These are phyloP conservation scores for Lasioglossum marginatum DNA, from an alignment of 2,888 invertebrate genomes.

Conservation along the genomic window DNA sequence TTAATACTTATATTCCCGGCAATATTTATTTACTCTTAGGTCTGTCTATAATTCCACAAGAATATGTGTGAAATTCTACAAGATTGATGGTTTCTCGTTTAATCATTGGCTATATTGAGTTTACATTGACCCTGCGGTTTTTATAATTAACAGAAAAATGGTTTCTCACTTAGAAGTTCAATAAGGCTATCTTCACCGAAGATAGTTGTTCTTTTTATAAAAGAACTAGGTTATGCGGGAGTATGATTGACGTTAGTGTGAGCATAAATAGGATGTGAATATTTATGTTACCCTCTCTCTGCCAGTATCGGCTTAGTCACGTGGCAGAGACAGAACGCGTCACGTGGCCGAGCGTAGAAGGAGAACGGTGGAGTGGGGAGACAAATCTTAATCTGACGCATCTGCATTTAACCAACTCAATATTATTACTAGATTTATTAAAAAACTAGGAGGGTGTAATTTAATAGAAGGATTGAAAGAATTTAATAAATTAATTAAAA, in stretches of 20 bases:
- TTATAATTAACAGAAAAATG: neutral
- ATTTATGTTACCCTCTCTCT: neutral
- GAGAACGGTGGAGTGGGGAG: too few species aligned
- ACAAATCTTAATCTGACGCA: too few species aligned
- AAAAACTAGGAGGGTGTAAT: too few species aligned
- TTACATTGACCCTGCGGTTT: neutral
- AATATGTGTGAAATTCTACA: neutral
- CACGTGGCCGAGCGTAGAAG: too few species aligned
- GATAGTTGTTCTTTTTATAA: neutral
- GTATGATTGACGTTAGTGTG: neutral
- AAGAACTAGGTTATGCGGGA: neutral
- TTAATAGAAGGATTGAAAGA: too few species aligned
- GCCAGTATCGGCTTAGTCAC: too few species aligned
- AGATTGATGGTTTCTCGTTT: neutral
- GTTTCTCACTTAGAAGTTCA: neutral
- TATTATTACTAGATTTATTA: too few species aligned
- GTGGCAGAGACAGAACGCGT: too few species aligned
- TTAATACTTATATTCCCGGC: neutral
- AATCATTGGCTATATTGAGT: neutral
- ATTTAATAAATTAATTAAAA: too few species aligned
- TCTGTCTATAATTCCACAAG: neutral
- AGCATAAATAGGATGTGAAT: neutral
- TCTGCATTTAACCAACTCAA: too few species aligned
- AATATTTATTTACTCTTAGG: neutral
- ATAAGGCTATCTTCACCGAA: neutral